A percentile compares a stretch with the other conserved stretches of the same genome.
Conservation (phyloP, 2,797 vertebrate genomes). For the Centroberyx gerrardi region DNA sequence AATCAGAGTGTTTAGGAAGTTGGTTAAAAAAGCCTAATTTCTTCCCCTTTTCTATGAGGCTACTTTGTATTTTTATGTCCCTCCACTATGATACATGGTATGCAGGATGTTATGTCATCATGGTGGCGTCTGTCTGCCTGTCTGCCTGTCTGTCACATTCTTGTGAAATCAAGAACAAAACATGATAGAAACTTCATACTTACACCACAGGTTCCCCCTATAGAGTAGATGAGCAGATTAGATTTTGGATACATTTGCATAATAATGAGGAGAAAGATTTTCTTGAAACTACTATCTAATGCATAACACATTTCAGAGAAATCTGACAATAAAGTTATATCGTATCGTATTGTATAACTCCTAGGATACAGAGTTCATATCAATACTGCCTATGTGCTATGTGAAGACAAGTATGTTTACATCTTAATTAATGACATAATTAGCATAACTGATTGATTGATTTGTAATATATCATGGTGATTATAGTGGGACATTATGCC, state of each 20-base stretch:
- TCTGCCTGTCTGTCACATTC: slow-evolving; percentile 26
- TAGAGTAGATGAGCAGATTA: too few relatives aligned
- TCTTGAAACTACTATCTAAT: too few relatives aligned
- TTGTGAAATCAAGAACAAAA: background rate
- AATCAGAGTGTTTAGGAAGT: slow-evolving; percentile 46
- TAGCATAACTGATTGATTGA: background rate
- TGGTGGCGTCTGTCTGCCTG: slow-evolving; percentile 9
- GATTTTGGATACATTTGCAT: too few relatives aligned
- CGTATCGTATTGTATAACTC: background rate
- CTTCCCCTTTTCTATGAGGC: slow-evolving; percentile 46
- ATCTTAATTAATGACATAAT: slow-evolving; percentile 3
- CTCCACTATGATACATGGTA: slow-evolving; percentile 51
- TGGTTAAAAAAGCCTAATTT: slow-evolving; percentile 41
- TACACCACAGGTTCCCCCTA: background rate
- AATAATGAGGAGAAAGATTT: too few relatives aligned
- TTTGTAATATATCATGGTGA: slow-evolving; percentile 20
- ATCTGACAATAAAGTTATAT: too few relatives aligned
- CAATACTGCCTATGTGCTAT: too few relatives aligned
- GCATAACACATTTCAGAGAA: too few relatives aligned
- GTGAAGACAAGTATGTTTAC: background rate
- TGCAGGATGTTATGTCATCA: slow-evolving; percentile 34
- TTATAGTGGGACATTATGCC: slow-evolving; percentile 16
- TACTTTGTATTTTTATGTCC: slow-evolving; percentile 58
- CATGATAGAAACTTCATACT: background rate
- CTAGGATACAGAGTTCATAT: background rate